Conservation (phyloP, 2,797 vertebrate genomes). For the Urosaurus nigricauda region DNA sequence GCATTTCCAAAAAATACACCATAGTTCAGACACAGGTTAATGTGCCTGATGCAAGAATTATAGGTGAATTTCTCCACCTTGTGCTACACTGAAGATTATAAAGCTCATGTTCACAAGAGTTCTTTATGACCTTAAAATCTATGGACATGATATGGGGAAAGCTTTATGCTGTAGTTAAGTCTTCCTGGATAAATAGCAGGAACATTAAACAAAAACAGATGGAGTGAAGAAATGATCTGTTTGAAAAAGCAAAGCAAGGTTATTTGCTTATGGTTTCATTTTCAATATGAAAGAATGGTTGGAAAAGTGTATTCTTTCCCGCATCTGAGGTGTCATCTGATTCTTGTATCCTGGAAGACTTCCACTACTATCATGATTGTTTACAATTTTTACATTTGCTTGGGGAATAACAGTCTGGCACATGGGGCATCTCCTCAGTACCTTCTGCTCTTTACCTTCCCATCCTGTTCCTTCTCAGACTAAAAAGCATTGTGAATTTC, state of each 20-base stretch:
- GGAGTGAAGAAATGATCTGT: background rate
- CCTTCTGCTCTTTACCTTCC: slow-evolving; percentile 20
- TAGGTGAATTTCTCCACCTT: slow-evolving; percentile 22
- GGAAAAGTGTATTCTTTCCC: slow-evolving; percentile 17
- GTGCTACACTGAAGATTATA: slow-evolving; percentile 6
- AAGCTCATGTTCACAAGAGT: slow-evolving; percentile 7
- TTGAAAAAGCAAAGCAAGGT: background rate
- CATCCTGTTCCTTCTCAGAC: slow-evolving; percentile 52
- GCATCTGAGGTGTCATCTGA: slow-evolving; percentile 24
- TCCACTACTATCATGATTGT: background rate
- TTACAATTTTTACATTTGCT: background rate
- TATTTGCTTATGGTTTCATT: slow-evolving; percentile 8
- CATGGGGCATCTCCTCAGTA: background rate
- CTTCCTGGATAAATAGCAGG: slow-evolving; percentile 19
- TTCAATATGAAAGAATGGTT: background rate
- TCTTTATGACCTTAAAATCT: slow-evolving; percentile 28
- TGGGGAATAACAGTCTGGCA: background rate
- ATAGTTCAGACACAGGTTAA: slow-evolving; percentile 19
- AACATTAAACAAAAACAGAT: background rate
- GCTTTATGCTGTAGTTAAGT: background rate
- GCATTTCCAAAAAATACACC: slow-evolving; percentile 33
- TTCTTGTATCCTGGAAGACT: background rate
- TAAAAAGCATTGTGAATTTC: slow-evolving; percentile 74
- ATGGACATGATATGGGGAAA: background rate
- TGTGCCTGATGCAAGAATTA: slow-evolving; percentile 9